Conservation (phyloP, 2,888 invertebrate species). For the Mythimna albipuncta region DNA sequence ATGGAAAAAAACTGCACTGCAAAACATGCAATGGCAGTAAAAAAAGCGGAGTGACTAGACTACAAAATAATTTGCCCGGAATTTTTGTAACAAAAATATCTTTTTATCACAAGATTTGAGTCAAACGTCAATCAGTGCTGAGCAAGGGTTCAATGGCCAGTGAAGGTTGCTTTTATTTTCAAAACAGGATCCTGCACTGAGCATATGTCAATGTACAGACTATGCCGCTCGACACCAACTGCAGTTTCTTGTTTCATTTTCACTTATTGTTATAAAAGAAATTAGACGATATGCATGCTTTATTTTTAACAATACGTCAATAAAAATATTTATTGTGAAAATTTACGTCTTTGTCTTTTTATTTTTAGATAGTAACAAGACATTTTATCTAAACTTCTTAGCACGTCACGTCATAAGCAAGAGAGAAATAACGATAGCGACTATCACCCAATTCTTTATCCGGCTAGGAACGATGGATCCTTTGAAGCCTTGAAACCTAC, state of each 20-base stretch:
- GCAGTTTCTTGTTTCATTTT: slow-evolving; percentile 28
- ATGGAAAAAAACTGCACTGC: background rate
- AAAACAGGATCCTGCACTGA: slow-evolving; percentile 58
- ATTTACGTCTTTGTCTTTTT: slow-evolving; percentile 21
- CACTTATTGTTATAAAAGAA: background rate
- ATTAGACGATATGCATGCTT: background rate
- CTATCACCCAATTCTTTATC: slow-evolving; percentile 15
- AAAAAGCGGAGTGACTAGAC: background rate
- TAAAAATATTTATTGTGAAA: slow-evolving; percentile 16
- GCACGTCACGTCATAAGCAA: slow-evolving; percentile 25
- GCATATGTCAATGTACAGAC: slow-evolving; percentile 51
- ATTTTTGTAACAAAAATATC: slow-evolving; percentile 7
- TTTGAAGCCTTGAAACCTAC: background rate
- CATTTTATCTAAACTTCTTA: slow-evolving; percentile 33
- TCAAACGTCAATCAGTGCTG: slow-evolving; percentile 23
- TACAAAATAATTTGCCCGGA: background rate
- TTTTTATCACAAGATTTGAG: slow-evolving; percentile 28
- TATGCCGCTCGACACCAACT: slow-evolving; percentile 16
- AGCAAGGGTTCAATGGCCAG: slow-evolving; percentile 53
- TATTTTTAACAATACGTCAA: slow-evolving; percentile 11
- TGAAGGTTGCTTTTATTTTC: slow-evolving; percentile 59
- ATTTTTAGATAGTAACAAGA: slow-evolving; percentile 23
- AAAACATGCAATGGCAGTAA: background rate
- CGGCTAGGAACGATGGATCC: background rate
- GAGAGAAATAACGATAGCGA: slow-evolving; percentile 26